These are phyloP conservation scores for Elysia chlorotica DNA, from an alignment of 1,140 invertebrate species.

Conservation along the genomic window DNA sequence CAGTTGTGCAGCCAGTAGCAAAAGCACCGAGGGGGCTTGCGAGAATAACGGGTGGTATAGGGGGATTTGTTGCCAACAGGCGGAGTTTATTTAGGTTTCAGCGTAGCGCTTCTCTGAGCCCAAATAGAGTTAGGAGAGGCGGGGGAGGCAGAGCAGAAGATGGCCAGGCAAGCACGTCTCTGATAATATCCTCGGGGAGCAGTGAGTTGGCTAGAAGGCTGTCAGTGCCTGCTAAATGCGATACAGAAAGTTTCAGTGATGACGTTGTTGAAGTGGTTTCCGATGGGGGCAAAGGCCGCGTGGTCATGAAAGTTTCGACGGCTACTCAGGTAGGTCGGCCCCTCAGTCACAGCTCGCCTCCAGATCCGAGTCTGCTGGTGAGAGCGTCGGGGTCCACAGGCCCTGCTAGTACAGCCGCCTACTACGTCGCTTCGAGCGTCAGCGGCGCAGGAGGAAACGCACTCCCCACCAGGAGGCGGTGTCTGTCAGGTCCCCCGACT, in stretches of 20 bases:
- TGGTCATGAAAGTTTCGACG: constrained; percentile 4
- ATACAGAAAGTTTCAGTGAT: too few relatives aligned
- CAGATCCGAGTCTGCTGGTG: not conserved
- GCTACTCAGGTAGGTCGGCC: constrained; percentile 18
- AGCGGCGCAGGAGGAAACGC: not conserved
- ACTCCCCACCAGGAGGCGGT: constrained; percentile 29
- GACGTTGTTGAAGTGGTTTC: too few relatives aligned
- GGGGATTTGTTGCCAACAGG: too few relatives aligned
- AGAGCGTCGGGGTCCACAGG: not conserved
- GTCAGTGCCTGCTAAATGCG: constrained; percentile 9
- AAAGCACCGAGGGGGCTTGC: too few relatives aligned
- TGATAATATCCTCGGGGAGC: too few relatives aligned
- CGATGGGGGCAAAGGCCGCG: not conserved
- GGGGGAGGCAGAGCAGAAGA: constrained; percentile 16
- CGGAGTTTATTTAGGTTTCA: constrained; percentile 17
- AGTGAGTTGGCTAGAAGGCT: too few relatives aligned
- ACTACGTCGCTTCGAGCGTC: too few relatives aligned
- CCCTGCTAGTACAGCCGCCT: too few relatives aligned
- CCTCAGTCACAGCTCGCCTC: constrained; percentile 37
- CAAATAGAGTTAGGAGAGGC: too few relatives aligned
- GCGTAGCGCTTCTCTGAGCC: constrained; percentile 47
- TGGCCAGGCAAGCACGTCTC: constrained; percentile 2
- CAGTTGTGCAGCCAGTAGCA: too few relatives aligned
- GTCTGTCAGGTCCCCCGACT: constrained; percentile 33
- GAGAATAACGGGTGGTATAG: too few relatives aligned